These are phyloP conservation scores for Acipenser transmontanus DNA, from an alignment of 2,797 vertebrate genomes.

Conservation along the genomic window DNA sequence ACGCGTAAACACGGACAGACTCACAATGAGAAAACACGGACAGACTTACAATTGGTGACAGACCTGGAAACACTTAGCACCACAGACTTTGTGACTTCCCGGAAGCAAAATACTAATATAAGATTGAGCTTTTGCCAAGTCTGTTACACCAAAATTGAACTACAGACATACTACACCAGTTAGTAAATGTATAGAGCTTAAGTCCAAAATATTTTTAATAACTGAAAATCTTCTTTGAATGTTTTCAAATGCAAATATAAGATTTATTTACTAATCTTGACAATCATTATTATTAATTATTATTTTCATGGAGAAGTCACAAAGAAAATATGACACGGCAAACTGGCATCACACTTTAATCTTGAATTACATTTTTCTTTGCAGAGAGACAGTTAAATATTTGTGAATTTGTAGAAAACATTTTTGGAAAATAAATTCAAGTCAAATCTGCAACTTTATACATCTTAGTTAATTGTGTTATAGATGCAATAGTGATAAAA, in stretches of 20 bases:
- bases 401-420: too few relatives aligned
- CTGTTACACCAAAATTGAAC: too few relatives aligned
- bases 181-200: too few relatives aligned
- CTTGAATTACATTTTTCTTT: too few relatives aligned
- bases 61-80: conserved; percentile 8
- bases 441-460: too few relatives aligned
- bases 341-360: conserved; percentile 20
- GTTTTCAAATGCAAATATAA: too few relatives aligned
- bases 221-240: too few relatives aligned
- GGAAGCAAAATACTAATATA: conserved; percentile 25
- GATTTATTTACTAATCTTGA: not conserved
- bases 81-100: conserved; percentile 38
- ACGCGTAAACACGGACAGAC: conserved; percentile 2
- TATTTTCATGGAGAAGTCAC: conserved; percentile 32
- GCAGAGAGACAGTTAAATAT: too few relatives aligned
- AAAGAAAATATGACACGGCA: conserved; percentile 27
- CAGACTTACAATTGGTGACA: conserved; percentile 8
- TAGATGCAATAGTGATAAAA: not conserved
- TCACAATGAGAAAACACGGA: conserved; percentile 6
- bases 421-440: not conserved
- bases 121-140: too few relatives aligned
- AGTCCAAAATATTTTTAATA: too few relatives aligned
- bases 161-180: too few relatives aligned
- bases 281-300: not conserved
- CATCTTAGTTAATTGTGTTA: too few relatives aligned